A percentile compares a stretch with the other conserved stretches of the same genome.
Evolutionary conservation across 2,113 vertebrate genomes (phyloP).

Genomic region (Erinaceus europaeus): DNA sequence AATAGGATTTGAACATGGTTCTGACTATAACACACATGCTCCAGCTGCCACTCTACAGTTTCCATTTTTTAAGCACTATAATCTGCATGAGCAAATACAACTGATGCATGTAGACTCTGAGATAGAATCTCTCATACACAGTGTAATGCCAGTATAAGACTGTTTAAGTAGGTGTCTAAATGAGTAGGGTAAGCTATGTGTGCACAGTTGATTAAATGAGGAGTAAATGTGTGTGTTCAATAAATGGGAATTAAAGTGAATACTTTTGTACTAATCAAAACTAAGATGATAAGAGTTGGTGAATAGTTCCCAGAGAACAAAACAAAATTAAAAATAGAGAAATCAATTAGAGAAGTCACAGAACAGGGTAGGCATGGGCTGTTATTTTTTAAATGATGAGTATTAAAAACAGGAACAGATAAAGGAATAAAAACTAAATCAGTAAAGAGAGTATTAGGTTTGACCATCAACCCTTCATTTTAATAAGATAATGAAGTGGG

Average conservation of each 20-base stretch:
- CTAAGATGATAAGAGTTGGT: not conserved
- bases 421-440: not conserved
- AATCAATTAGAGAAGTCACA: not conserved
- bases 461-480: not conserved
- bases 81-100: not conserved
- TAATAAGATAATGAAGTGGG: not conserved
- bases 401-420: not conserved
- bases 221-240: not conserved
- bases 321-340: not conserved
- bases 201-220: not conserved
- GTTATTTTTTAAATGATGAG: fast-evolving
- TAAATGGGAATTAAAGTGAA: not conserved
- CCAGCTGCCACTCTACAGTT: not conserved
- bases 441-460: not conserved
- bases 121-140: not conserved
- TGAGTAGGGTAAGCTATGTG: not conserved
- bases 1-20: not conserved
- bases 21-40: not conserved
- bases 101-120: not conserved
- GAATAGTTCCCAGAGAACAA: not conserved
- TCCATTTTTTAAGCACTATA: conserved; percentile 6
- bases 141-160: not conserved
- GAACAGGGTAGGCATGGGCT: fast-evolving
- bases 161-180: not conserved
- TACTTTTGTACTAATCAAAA: not conserved